Base-by-base conservation (phyloP, 2,888 invertebrate genomes). In the Miltochrista miniata region DNA sequence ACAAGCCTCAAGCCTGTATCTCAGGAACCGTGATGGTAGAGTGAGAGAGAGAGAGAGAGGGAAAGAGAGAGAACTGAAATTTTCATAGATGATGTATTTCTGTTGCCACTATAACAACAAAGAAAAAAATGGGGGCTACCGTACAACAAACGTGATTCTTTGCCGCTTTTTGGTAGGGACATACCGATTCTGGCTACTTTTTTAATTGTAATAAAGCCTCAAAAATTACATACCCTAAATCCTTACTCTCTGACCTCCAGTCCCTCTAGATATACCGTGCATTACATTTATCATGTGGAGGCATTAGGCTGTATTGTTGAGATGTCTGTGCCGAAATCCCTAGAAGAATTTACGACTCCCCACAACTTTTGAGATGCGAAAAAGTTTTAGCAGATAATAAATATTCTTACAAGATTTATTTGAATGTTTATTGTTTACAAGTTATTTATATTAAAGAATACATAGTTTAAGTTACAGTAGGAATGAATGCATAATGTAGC, bases 311-410 rank as follows among this genome's bases (percentile, higher is more conserved):
- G 45, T 48, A 51, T 54, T 61, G 52, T 54, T 30, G 33, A 35
- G 52, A 47, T 55, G 66, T 59, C 63, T 60, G 60, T 60, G 33
- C 48, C 61, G 71, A 77, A 76, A 62, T 74, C 73, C 56, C 56
- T 60, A 66, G 72, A 78, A 66, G 71, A 64, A 79, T 79, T 79
- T 78, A 79, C 66, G 78, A 73, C 68, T 68, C 68, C 73, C 68
- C 73, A 5, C 74, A 45, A 61, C 67, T 67, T 65, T 64, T 45
- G 36, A 55, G 52, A 54, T 59, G 60, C 67, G 65, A 61, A 51
- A 56, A 71, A 71, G 55, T 70, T 70, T 56, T 64, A 66, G 8
- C 58, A 59, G 56, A 57, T 44, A 52, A 45, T 7, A 51, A 54
- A 45, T 37, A 52, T 48, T 40, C 40, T 36, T 40, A 0, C 12